These are phyloP conservation scores for Synergus gifuensis DNA, from an alignment of 2,888 invertebrate species.

Conservation along the genomic window DNA sequence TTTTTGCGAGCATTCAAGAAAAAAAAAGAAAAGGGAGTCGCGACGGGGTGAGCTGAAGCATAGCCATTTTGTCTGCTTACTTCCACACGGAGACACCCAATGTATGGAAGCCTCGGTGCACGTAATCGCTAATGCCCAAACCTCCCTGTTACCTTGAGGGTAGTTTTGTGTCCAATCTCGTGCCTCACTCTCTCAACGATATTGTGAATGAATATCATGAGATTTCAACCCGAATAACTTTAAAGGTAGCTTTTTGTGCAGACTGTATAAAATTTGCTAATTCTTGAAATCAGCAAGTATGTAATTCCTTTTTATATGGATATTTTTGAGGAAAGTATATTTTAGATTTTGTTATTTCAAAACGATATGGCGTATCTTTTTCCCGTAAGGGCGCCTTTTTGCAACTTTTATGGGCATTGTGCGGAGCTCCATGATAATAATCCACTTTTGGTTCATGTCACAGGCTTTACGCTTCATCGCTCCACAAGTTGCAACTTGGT, in stretches of 20 bases:
- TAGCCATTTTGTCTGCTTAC: constrained; percentile 76
- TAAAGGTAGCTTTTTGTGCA: neutral
- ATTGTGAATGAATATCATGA: constrained; percentile 13
- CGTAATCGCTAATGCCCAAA: constrained; percentile 76
- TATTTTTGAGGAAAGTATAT: neutral
- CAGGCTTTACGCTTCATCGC: constrained; percentile 66
- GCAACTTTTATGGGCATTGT: constrained; percentile 62
- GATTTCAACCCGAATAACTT: neutral
- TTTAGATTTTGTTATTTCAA: neutral
- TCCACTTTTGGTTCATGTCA: constrained; percentile 70
- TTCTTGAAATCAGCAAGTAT: no score
- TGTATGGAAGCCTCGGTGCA: constrained; percentile 73
- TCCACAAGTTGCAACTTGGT: constrained; percentile 53
- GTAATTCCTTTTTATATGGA: no score
- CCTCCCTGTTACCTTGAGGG: constrained; percentile 57
- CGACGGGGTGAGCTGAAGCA: constrained; percentile 68
- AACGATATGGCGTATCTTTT: neutral
- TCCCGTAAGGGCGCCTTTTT: constrained; percentile 50
- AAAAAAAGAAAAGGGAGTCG: constrained; percentile 66
- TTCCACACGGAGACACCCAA: constrained; percentile 73
- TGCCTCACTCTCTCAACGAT: constrained; percentile 18
- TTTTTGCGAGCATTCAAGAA: constrained; percentile 42
- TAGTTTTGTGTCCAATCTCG: constrained; percentile 26
- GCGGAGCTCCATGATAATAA: constrained; percentile 62
- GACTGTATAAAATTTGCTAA: no score